Conservation (phyloP, 1,140 invertebrate species). For the Zaprionus kolodkinae region DNA sequence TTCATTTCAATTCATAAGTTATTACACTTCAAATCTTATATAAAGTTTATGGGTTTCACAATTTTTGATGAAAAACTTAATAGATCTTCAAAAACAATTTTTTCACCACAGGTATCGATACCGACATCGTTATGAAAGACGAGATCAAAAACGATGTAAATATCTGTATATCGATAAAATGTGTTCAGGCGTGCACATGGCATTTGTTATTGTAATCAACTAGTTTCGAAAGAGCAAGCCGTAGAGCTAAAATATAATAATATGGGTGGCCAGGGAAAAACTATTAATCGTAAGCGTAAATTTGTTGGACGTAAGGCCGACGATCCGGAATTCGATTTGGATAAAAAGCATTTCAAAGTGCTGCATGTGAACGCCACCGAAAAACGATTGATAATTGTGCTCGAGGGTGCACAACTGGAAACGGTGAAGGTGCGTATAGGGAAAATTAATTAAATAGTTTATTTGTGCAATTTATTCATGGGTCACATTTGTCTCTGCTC, state of each 20-base stretch:
- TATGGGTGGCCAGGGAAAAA: constrained; percentile 75
- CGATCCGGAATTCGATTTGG: constrained; percentile 80
- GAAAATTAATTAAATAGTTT: neutral
- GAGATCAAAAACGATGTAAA: neutral
- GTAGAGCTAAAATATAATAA: constrained; percentile 1
- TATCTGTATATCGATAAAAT: constrained; percentile 7
- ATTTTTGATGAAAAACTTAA: no score
- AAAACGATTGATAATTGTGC: constrained; percentile 95
- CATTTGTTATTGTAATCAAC: constrained; percentile 38
- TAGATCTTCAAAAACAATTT: no score
- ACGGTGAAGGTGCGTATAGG: constrained; percentile 92
- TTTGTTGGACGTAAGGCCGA: constrained; percentile 70
- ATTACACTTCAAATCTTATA: no score
- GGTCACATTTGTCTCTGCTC: neutral
- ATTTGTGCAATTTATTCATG: neutral
- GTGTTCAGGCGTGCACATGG: constrained; percentile 40
- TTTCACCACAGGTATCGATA: no score
- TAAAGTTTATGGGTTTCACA: no score
- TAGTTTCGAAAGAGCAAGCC: neutral
- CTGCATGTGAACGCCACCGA: constrained; percentile 86
- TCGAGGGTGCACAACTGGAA: constrained; percentile 97
- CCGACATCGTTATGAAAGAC: no score
- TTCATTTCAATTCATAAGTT: no score
- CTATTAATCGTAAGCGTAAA: constrained; percentile 71
- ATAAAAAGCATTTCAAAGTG: constrained; percentile 78